phyloP scores from a whole-genome alignment of 2,113 vertebrate genomes.

The Hydrochoerus hydrochaeris region DNA sequence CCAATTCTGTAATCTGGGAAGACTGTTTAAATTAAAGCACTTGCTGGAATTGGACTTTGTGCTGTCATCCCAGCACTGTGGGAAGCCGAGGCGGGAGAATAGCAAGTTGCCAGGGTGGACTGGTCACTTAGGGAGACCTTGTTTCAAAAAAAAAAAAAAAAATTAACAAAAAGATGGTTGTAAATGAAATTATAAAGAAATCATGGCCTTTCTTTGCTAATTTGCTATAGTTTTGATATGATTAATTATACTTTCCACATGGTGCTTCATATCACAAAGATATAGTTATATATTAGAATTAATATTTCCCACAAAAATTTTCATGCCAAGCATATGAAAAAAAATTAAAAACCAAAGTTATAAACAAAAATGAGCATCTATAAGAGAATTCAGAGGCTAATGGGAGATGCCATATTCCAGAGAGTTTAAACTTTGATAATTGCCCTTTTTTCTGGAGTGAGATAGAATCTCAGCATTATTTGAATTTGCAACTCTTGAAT shows the following conservation, averaged over 20 bases:
- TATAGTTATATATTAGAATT: constrained; percentile 25
- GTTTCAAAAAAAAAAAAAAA: background rate
- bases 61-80: background rate
- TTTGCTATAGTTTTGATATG: background rate
- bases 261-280: background rate
- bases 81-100: background rate
- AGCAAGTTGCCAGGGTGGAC: background rate
- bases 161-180: background rate
- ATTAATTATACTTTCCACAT: background rate
- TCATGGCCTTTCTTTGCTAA: background rate
- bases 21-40: background rate
- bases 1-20: background rate
- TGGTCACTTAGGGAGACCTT: background rate
- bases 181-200: constrained; percentile 4
- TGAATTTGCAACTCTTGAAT: background rate
- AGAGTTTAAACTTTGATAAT: background rate
- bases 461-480: background rate
- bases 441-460: background rate
- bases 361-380: background rate
- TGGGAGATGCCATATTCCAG: background rate
- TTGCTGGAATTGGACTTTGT: background rate
- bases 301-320: background rate
- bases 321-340: background rate
- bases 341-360: background rate
- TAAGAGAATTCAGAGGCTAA: background rate